Base-by-base conservation (phyloP, 2,888 invertebrate species). In the Sinhomidia bicolor region DNA sequence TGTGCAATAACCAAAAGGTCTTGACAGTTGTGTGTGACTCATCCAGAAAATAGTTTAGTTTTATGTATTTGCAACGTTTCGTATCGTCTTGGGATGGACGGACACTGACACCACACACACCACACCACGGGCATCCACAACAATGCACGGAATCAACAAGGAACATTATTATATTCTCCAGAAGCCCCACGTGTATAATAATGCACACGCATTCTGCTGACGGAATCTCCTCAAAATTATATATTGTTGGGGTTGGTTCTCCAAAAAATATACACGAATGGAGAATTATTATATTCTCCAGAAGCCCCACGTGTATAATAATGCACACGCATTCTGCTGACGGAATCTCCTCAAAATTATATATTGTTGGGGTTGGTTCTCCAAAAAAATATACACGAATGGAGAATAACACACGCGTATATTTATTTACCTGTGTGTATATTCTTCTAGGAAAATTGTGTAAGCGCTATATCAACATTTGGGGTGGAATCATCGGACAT, bases 11-110 rank as follows among this genome's bases (percentile, higher is more conserved):
- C 68, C n/a, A 26, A 32, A 32, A 26, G 51, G 17, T 54, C 71
- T 71, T 71, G 71, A 71, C 71, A 17, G n/a, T n/a, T n/a, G n/a
- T n/a, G 47, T 29, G 41, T 78, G 78, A 85, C 51, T 78, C 78
- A 85, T 79, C 17, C 78, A 85, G 10, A 9, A 17, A 20, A 57
- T n/a, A 57, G 20, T 20, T 57, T 57, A 4, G 4, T 32, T 32
- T 65, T 29, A 62, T 7, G 14, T 32, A n/a, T 29, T 26, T 54
- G 29, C 47, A 44, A 29, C 78, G 29, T 74, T n/a, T n/a, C n/a
- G n/a, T n/a, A n/a, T n/a, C n/a, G n/a, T 76, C 29, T 76, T 74
- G 23, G 26, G 51, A 29, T 76, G 26, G 32, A 51, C 47, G 47
- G n/a, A 65, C 23, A 65, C 65, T 65, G 32, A 68, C 65, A 68